These are phyloP conservation scores for Bradypus variegatus DNA, from an alignment of 2,797 vertebrate genomes.

Conservation along the genomic window DNA sequence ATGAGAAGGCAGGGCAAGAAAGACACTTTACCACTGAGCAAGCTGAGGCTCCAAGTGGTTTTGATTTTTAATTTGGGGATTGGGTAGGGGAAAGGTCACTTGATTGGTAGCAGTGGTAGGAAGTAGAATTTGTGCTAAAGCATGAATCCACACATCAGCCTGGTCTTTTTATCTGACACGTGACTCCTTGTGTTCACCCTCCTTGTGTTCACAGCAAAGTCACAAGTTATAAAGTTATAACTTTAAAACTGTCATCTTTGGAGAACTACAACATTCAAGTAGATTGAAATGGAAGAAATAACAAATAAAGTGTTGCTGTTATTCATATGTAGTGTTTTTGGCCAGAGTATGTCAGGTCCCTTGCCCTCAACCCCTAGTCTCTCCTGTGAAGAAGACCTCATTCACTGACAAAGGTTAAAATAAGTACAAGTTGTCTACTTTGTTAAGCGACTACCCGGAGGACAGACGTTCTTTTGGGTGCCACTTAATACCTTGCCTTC, in stretches of 20 bases:
- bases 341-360: not conserved
- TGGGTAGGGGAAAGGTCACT: not conserved
- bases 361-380: not conserved
- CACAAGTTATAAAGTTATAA: not conserved
- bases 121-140: not conserved
- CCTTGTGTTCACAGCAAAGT: not conserved
- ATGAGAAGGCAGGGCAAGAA: not conserved
- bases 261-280: not conserved
- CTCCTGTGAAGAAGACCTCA: not conserved
- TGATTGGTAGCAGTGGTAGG: not conserved
- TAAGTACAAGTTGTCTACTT: fast-evolving
- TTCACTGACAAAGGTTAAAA: fast-evolving
- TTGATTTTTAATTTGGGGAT: not conserved
- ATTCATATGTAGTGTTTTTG: not conserved
- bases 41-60: not conserved
- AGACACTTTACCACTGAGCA: fast-evolving
- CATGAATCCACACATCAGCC: not conserved
- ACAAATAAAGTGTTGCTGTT: not conserved
- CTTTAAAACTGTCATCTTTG: not conserved
- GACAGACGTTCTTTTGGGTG: not conserved
- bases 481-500: too few relatives aligned
- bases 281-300: not conserved
- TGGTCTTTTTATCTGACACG: not conserved
- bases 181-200: not conserved
- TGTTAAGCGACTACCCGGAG: fast-evolving